These are phyloP conservation scores for Cantharis rufa DNA, from an alignment of 2,888 invertebrate genomes.

Conservation along the genomic window DNA sequence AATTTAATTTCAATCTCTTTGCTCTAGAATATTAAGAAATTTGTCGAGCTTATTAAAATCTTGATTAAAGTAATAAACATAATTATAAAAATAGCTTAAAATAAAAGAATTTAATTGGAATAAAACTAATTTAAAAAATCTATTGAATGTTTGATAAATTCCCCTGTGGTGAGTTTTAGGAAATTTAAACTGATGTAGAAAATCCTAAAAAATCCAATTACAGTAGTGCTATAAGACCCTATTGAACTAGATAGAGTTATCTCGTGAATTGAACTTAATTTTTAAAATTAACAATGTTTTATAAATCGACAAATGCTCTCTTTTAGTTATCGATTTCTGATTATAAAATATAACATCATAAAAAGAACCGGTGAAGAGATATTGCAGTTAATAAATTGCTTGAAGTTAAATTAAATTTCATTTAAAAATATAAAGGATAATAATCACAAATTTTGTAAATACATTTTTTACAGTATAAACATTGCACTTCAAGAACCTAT, in stretches of 20 bases:
- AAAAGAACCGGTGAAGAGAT: neutral
- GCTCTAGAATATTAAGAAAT: neutral
- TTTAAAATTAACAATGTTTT: neutral
- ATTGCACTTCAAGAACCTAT: neutral
- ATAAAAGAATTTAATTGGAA: neutral
- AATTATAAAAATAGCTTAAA: neutral
- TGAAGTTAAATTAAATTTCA: neutral
- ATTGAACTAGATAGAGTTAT: neutral
- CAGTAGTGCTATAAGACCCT: neutral
- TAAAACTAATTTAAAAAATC: neutral
- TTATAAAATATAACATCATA: neutral
- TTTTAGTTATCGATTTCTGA: neutral
- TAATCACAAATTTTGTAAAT: neutral
- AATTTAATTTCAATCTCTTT: neutral
- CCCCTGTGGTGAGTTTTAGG: neutral
- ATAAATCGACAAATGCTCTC: neutral
- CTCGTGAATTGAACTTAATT: neutral
- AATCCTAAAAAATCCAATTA: neutral
- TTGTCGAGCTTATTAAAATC: neutral
- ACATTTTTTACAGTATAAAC: neutral
- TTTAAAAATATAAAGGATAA: neutral
- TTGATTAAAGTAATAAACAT: neutral
- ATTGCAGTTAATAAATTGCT: neutral
- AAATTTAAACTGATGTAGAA: neutral
- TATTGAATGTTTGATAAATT: neutral